Evolutionary conservation across 2,888 invertebrate species (phyloP).

Genomic region (Sinodicranocentrus sp.): DNA sequence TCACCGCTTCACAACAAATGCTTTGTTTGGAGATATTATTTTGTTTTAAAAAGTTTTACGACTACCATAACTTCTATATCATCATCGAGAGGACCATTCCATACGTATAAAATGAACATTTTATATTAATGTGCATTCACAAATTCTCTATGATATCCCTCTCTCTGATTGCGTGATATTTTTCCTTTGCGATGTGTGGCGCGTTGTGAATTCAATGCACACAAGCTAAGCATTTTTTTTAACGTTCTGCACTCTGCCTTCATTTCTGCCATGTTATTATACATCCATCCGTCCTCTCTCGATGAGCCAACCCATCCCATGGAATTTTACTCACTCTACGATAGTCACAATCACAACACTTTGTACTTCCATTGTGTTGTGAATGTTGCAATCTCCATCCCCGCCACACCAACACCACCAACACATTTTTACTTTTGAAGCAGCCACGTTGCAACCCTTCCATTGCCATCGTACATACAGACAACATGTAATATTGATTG

Average conservation of each 20-base stretch:
- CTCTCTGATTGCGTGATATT: slow-evolving; percentile 58
- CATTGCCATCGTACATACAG: neutral
- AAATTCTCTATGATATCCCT: no score
- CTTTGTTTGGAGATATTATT: no score
- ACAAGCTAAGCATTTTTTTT: no score
- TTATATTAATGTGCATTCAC: no score
- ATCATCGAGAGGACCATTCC: no score
- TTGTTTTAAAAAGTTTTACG: no score
- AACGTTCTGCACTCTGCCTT: slow-evolving; percentile 31
- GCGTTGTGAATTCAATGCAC: no score
- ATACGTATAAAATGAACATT: no score
- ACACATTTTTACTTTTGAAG: neutral
- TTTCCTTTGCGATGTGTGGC: slow-evolving; percentile 28
- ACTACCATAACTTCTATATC: no score
- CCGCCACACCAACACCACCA: neutral
- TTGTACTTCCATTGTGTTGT: slow-evolving; percentile 49
- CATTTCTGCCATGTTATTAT: slow-evolving; percentile 56
- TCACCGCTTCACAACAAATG: no score
- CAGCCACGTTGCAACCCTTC: slow-evolving; percentile 14
- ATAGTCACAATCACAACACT: slow-evolving; percentile 20
- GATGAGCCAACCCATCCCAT: slow-evolving; percentile 65
- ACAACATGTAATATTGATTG: neutral
- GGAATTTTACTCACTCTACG: slow-evolving; percentile 46
- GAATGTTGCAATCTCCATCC: slow-evolving; percentile 56
- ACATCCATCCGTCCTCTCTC: slow-evolving; percentile 41